phyloP scores from a whole-genome alignment of 1,140 invertebrate genomes.

The Luehdorfia chinensis region DNA sequence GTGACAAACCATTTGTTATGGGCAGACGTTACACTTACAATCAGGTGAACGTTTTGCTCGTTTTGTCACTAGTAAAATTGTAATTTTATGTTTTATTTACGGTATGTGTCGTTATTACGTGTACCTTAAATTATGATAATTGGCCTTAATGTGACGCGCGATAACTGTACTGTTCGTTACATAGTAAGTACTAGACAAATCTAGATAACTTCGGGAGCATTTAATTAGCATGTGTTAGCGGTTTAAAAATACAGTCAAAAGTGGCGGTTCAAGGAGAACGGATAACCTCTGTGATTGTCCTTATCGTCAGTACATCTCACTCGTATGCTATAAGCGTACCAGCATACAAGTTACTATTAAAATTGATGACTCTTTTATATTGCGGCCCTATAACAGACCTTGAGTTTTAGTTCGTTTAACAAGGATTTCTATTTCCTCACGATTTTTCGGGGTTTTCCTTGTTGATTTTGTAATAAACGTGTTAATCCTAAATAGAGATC shows the following conservation, averaged over 20 bases:
- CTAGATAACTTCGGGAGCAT: conserved; percentile 38
- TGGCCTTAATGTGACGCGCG: too few relatives aligned
- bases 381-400: conserved; percentile 22
- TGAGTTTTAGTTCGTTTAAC: conserved; percentile 19
- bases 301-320: conserved; percentile 48
- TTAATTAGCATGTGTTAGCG: conserved; percentile 51
- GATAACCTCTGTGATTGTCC: conserved; percentile 60
- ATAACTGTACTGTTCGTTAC: too few relatives aligned
- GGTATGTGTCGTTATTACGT: too few relatives aligned
- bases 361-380: conserved; percentile 42
- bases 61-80: too few relatives aligned
- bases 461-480: conserved; percentile 10
- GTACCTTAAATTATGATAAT: too few relatives aligned
- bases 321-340: conserved; percentile 40
- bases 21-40: too few relatives aligned
- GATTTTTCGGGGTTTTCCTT: conserved; percentile 7
- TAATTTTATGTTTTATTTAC: too few relatives aligned
- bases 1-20: too few relatives aligned
- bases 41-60: too few relatives aligned
- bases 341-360: conserved; percentile 29
- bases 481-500: conserved; percentile 9
- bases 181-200: conserved; percentile 31
- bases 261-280: conserved; percentile 49
- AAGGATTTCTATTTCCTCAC: conserved; percentile 7
- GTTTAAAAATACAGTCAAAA: conserved; percentile 56